Percentiles rank a stretch among this genome's conserved stretches.
These are phyloP conservation scores for Coreius guichenoti DNA, from an alignment of 2,797 vertebrate species.

Conservation along the genomic window DNA sequence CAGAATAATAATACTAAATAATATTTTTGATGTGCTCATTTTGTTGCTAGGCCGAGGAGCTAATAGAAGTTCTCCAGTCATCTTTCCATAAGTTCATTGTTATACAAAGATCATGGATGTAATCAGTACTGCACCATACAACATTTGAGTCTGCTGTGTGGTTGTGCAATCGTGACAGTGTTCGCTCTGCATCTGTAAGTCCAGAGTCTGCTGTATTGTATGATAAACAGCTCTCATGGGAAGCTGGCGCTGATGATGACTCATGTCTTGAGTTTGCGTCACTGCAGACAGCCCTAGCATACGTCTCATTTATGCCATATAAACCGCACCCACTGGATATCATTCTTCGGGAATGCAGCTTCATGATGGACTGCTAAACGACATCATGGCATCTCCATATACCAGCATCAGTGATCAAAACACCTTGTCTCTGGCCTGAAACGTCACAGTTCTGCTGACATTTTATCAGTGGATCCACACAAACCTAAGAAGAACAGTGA, in stretches of 20 bases:
- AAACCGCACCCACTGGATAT: slow-evolving; percentile 13
- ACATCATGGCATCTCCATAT: not conserved
- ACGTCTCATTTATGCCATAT: slow-evolving; percentile 1
- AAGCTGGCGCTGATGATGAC: slow-evolving; percentile 41
- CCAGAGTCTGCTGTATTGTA: slow-evolving; percentile 22
- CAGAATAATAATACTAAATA: not conserved
- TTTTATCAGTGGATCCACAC: not conserved
- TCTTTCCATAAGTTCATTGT: not conserved
- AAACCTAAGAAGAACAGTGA: not conserved
- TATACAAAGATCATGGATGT: not conserved
- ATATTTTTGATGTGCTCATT: not conserved
- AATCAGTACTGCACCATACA: not conserved
- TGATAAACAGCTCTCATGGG: slow-evolving; percentile 44
- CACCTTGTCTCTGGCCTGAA: slow-evolving; percentile 1
- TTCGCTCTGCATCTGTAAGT: slow-evolving; percentile 23
- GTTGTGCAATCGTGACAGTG: slow-evolving; percentile 26
- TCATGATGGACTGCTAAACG: not conserved
- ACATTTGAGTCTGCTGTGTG: not conserved
- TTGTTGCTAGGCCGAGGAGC: not conserved
- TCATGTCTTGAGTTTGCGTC: slow-evolving; percentile 47
- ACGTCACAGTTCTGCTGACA: slow-evolving; percentile 12
- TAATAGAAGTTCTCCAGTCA: not conserved
- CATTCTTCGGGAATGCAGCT: not conserved
- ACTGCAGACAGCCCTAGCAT: slow-evolving; percentile 29
- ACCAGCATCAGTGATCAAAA: not conserved